These are phyloP conservation scores for Linurgus olivaceus DNA, from an alignment of 2,797 vertebrate species.

Conservation along the genomic window DNA sequence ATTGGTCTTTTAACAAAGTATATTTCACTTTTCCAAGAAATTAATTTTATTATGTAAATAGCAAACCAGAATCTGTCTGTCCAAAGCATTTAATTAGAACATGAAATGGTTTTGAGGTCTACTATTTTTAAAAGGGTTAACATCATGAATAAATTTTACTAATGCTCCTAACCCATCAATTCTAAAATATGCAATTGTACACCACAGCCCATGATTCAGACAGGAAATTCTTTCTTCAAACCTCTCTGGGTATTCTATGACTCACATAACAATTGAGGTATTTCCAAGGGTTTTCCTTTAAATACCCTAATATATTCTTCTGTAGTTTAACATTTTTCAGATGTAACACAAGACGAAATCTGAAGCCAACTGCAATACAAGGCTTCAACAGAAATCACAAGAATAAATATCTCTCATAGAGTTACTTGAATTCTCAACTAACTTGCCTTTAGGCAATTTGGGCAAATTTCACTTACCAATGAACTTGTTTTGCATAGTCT, in stretches of 20 bases:
- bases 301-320: slow-evolving; percentile 22
- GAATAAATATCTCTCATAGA: background rate
- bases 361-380: background rate
- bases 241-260: background rate
- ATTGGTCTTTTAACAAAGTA: background rate
- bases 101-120: background rate
- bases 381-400: background rate
- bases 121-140: slow-evolving; percentile 19
- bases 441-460: background rate
- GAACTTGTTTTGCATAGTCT: slow-evolving; percentile 99
- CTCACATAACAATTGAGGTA: slow-evolving; percentile 36
- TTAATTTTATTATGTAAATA: background rate
- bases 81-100: background rate
- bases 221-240: slow-evolving; percentile 53
- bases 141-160: background rate
- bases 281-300: slow-evolving; percentile 47
- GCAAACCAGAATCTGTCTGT: background rate
- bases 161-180: background rate
- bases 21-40: background rate
- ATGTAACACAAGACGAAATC: background rate
- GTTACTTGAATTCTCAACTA: background rate
- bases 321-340: slow-evolving; percentile 24
- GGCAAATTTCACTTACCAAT: slow-evolving; percentile 84
- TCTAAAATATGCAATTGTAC: slow-evolving; percentile 11
- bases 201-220: slow-evolving; percentile 29